These are phyloP conservation scores for Stramonita haemastoma DNA, from an alignment of 2,888 invertebrate species.

Conservation along the genomic window DNA sequence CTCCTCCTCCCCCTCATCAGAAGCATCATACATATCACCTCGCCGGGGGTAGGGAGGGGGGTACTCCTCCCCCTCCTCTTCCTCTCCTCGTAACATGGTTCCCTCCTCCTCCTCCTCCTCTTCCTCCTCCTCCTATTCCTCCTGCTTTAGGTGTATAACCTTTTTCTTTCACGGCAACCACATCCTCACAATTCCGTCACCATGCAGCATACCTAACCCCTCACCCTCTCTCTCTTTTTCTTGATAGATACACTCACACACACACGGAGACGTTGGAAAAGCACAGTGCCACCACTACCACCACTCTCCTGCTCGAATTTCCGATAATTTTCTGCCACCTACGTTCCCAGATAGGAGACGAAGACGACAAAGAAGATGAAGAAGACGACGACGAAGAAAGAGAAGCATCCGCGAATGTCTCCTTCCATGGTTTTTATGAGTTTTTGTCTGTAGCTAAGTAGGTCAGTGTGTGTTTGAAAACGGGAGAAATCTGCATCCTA, in stretches of 20 bases:
- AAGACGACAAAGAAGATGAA: background rate
- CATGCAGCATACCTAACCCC: background rate
- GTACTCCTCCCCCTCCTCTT: slow-evolving; percentile 36
- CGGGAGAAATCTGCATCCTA: background rate
- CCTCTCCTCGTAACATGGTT: background rate
- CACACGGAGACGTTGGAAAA: too few species aligned
- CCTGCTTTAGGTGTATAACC: too few species aligned
- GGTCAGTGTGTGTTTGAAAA: background rate
- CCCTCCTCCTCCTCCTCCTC: too few species aligned
- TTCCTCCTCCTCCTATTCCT: too few species aligned
- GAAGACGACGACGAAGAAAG: too few species aligned
- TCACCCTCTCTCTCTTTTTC: background rate
- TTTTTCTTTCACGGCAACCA: too few species aligned
- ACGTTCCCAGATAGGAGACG: background rate
- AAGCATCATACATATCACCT: slow-evolving; percentile 49
- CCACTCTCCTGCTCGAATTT: background rate
- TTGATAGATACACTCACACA: too few species aligned
- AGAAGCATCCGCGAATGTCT: background rate
- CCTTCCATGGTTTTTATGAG: background rate
- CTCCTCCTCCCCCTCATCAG: slow-evolving; percentile 53
- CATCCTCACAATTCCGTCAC: background rate
- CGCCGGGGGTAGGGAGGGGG: slow-evolving; percentile 42
- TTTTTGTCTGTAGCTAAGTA: background rate
- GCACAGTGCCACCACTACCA: background rate
- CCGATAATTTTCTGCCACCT: background rate